Base-by-base conservation (phyloP, 1,140 invertebrate genomes). In the Chironomus tepperi region DNA sequence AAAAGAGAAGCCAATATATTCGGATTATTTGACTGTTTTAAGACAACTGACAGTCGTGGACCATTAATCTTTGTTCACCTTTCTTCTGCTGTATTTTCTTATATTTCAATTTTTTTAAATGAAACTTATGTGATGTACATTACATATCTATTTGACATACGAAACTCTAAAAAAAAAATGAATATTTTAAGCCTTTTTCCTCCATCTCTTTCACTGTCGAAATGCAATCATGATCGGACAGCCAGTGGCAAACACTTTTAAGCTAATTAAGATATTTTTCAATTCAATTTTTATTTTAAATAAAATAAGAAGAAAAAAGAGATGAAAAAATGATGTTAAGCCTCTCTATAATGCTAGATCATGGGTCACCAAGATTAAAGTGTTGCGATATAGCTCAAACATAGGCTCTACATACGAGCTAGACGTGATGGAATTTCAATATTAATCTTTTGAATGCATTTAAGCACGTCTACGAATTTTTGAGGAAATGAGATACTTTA, bases 371-470 rank as follows among this genome's bases (percentile, higher is more conserved):
- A 34, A 16, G 64, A 67, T 67, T 19, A 67, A 67, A 67, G n/a
- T 19, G 64, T 18, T 67, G 64, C 64, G 64, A 67, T 67, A 67
- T 67, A n/a, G 64, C 64, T 67, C 7, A 16, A 7, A 18, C 6
- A 67, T 15, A 34, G 5, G n/a, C n/a, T n/a, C 24, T 34, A 2
- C 24, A 34, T 34, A 16, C 7, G 16, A 67, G 8, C 64, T 67
- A 67, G 64, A 67, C 64, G 64, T 67, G 64, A 67, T 67, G 64
- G 64, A 67, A 67, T 67, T 67, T 47, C 8, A 47, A 47, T 10
- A 47, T 47, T 3, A 10, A 47, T 47, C 15, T 47, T n/a, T 47
- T 9, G 43, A 47, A 15, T 47, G 43, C 43, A 47, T 47, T 47
- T 9, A 47, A 47, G 15, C 43, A 47, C 43, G 43, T 47, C 43